These are phyloP conservation scores for Cheirogaleus major DNA, from an alignment of 2,797 vertebrate genomes.

Conservation along the genomic window DNA sequence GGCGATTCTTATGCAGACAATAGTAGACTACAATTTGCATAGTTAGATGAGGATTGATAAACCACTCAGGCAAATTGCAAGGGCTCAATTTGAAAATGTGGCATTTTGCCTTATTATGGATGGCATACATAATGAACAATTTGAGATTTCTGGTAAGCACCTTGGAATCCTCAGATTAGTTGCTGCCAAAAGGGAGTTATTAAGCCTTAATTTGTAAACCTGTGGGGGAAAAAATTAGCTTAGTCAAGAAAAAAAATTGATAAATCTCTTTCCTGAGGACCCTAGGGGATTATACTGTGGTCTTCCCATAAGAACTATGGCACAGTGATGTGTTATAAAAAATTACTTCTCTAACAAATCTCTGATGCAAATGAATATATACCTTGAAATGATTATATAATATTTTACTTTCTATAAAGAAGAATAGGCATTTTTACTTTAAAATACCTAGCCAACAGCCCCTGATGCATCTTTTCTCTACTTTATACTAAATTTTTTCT, in stretches of 20 bases:
- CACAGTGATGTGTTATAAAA: background rate
- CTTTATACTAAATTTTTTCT: background rate
- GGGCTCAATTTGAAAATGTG: background rate
- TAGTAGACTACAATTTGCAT: background rate
- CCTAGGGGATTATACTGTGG: rapidly evolving
- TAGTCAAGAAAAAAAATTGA: background rate
- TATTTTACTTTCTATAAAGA: background rate
- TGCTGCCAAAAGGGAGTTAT: background rate
- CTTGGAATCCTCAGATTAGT: background rate
- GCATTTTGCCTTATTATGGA: background rate
- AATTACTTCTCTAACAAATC: background rate
- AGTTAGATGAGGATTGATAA: background rate
- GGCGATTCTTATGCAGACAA: background rate
- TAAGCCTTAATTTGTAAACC: background rate
- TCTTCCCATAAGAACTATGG: background rate
- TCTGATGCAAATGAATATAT: background rate
- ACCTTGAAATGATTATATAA: background rate
- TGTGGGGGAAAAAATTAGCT: background rate
- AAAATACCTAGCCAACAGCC: background rate
- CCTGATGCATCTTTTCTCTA: background rate
- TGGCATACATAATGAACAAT: background rate
- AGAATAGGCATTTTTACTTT: background rate
- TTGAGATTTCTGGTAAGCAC: background rate
- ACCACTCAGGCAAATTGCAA: background rate
- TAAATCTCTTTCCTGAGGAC: background rate